Percentiles rank a stretch among this genome's conserved stretches.
Evolutionary conservation across 2,113 vertebrate genomes (phyloP).

Genomic region (Muscicapa adusta): DNA sequence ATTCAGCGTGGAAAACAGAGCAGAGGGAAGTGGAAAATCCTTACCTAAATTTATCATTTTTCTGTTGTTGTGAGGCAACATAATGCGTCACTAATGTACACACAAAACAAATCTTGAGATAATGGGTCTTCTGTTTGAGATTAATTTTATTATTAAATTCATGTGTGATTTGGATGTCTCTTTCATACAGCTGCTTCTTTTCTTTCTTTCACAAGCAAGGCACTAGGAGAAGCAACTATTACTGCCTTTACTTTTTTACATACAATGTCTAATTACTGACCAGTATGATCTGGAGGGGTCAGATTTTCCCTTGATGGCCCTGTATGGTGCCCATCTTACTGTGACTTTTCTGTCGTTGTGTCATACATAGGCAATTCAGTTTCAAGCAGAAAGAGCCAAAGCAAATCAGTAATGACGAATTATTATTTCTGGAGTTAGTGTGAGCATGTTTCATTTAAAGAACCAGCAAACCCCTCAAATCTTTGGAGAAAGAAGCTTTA

Average conservation of each 20-base stretch:
- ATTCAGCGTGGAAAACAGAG: slow-evolving; percentile 62
- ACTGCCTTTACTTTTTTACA: neutral
- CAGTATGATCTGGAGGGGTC: neutral
- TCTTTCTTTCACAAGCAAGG: neutral
- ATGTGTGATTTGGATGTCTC: neutral
- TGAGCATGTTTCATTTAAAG: neutral
- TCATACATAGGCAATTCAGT: neutral
- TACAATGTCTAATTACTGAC: neutral
- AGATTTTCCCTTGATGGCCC: neutral
- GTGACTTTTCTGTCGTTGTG: neutral
- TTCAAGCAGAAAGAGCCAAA: neutral
- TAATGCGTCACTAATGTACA: neutral
- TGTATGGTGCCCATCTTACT: neutral
- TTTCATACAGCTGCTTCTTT: neutral
- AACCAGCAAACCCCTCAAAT: neutral
- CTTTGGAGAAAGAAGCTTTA: neutral
- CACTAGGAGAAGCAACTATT: neutral
- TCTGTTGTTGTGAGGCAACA: slow-evolving; percentile 11
- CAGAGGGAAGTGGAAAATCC: slow-evolving; percentile 58
- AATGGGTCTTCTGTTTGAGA: neutral
- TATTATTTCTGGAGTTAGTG: neutral
- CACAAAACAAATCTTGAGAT: neutral
- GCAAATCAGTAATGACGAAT: neutral
- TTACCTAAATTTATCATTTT: neutral
- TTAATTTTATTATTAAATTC: neutral